phyloP scores from a whole-genome alignment of 2,113 vertebrate species.

The Dasyornis broadbenti region DNA sequence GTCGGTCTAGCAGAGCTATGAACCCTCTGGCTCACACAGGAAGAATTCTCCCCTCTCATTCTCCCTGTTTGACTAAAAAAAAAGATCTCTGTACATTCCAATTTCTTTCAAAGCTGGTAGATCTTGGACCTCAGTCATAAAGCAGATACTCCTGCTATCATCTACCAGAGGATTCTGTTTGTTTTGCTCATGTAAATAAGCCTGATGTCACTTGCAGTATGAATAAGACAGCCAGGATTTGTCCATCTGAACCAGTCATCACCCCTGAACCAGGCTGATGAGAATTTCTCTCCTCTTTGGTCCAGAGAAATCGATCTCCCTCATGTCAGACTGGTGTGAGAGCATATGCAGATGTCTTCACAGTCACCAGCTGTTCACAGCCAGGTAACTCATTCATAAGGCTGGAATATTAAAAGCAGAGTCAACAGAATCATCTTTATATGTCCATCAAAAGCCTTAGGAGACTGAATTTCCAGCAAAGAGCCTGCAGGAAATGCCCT shows the following conservation, averaged over 20 bases:
- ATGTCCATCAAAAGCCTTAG: background rate
- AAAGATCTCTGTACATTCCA: background rate
- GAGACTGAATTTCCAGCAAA: background rate
- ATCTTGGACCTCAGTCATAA: background rate
- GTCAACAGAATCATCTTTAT: background rate
- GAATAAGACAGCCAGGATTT: background rate
- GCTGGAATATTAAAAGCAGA: background rate
- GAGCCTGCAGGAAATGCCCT: background rate
- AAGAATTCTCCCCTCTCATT: background rate
- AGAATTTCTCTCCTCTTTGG: background rate
- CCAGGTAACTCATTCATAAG: background rate
- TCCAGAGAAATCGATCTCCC: background rate
- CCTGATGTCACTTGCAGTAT: background rate
- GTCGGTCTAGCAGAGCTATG: background rate
- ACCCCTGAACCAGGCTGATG: background rate
- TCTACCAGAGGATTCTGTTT: background rate
- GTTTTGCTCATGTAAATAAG: background rate
- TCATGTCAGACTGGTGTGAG: background rate
- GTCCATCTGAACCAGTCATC: background rate
- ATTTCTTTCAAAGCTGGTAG: background rate
- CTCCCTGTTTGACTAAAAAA: background rate
- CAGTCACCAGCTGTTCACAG: background rate
- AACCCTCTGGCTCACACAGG: background rate
- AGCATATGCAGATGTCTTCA: background rate
- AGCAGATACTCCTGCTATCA: background rate